Evolutionary conservation across 2,113 vertebrate species (phyloP), one percentile per base, ranked within the genome.

Genomic region (Cyprinodon tularosa): DNA sequence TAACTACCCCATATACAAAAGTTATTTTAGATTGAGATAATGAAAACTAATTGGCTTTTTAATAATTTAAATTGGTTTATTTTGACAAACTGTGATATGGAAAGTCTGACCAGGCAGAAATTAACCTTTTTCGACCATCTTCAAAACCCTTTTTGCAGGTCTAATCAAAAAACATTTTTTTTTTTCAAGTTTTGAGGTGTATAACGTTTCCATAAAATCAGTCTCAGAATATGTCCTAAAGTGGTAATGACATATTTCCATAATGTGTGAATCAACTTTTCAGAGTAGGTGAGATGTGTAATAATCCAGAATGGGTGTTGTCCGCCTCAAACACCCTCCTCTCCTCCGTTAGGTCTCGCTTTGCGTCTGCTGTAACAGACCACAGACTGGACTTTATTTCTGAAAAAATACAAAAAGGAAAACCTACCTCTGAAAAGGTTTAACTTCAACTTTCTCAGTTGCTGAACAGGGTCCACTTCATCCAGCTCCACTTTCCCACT

Each of bases 281-380:
- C 38, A 47, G 61, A 38, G 57, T 59, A 61, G 66, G 65, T 87
- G 78, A 62, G 78, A 65, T 72, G 78, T 50, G 22, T 68, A 22
- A 29, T 50, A 0, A 74, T 82, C 59, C 9, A 57, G 1, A 22
- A 63, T 84, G 86, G 88, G 90, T 88, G 90, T 84, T 82, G 81
- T 82, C 82, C 65, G 50, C n/a, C 12, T n/a, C 4, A 12, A 63
- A 57, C 71, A 73, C 20, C 59, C 50, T 45, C 53, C 29, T 72
- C 39, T 62, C 12, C 61, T 62, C 12, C 61, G 64, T 66, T 29
- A 6, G 48, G 48, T 50, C 14, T 50, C 17, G 48, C 1, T 47
- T 53, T 37, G 62, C 3, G 12, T 65, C 76, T 60, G 40, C 71
- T 70, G 69, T 37, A 70, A 37, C 22, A 67, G 22, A 3, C 29